Conservation (phyloP, 1,140 invertebrate genomes). For the Anoplophora glabripennis region DNA sequence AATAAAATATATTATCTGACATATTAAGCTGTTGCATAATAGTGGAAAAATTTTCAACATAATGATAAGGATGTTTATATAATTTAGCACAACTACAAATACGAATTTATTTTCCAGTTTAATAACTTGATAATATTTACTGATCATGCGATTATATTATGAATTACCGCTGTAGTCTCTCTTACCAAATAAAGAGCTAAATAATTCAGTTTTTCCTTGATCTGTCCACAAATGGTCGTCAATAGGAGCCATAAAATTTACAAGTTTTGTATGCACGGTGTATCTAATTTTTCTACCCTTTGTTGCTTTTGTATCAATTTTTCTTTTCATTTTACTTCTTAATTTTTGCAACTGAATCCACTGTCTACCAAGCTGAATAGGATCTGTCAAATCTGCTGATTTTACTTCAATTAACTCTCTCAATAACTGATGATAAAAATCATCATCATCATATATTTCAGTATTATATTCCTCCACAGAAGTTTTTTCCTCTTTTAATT, state of each 20-base stretch:
- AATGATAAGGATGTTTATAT: too few relatives aligned
- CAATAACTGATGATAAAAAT: conserved; percentile 93
- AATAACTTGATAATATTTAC: background rate
- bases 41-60: too few relatives aligned
- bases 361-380: conserved; percentile 74
- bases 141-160: background rate
- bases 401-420: conserved; percentile 91
- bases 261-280: conserved; percentile 83
- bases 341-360: conserved; percentile 91
- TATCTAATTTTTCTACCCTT: conserved; percentile 91
- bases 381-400: conserved; percentile 76
- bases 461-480: conserved; percentile 64
- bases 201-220: conserved; percentile 76
- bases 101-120: too few relatives aligned
- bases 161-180: conserved; percentile 5
- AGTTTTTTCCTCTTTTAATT: conserved; percentile 34
- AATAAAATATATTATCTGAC: too few relatives aligned
- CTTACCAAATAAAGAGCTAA: conserved; percentile 75
- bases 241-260: conserved; percentile 91
- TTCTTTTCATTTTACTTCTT: conserved; percentile 83
- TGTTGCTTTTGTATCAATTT: conserved; percentile 86
- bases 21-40: too few relatives aligned
- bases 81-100: too few relatives aligned
- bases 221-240: conserved; percentile 70
- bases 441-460: conserved; percentile 95